Conservation (phyloP, 2,113 vertebrate species). For the Sander vitreus region DNA sequence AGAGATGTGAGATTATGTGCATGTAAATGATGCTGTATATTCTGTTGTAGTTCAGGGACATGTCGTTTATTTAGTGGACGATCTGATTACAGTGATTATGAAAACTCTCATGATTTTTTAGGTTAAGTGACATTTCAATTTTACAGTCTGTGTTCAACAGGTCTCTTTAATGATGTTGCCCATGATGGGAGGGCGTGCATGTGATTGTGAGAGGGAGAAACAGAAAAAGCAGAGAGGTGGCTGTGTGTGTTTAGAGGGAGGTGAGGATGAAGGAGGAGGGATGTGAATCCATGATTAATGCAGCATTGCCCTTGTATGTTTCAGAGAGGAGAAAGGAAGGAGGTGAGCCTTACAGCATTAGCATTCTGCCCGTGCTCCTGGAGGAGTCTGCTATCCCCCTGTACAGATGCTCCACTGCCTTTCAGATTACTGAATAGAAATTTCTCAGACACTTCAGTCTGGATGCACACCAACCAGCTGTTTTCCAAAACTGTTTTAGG, state of each 20-base stretch:
- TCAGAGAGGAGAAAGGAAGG: conserved; percentile 70
- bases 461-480: conserved; percentile 60
- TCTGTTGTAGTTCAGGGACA: conserved; percentile 29
- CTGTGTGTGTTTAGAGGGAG: conserved; percentile 41
- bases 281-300: conserved; percentile 82
- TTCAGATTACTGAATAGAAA: conserved; percentile 65
- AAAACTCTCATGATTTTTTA: conserved; percentile 16
- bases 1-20: conserved; percentile 53
- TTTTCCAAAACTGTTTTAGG: conserved; percentile 38
- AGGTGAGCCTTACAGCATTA: conserved; percentile 79
- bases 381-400: conserved; percentile 68
- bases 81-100: conserved; percentile 40
- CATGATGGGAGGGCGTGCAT: conserved; percentile 2
- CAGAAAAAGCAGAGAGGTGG: conserved; percentile 12
- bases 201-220: neutral
- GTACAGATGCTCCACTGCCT: conserved; percentile 71
- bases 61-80: conserved; percentile 20
- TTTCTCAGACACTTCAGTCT: conserved; percentile 60
- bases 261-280: conserved; percentile 63
- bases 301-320: conserved; percentile 84
- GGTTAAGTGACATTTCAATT: conserved; percentile 51
- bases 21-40: conserved; percentile 41
- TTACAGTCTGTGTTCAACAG: conserved; percentile 25
- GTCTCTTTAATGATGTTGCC: conserved; percentile 39
- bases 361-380: conserved; percentile 79